phyloP scores from a whole-genome alignment of 2,113 vertebrate species.

The Illadopsis cleaveri region DNA sequence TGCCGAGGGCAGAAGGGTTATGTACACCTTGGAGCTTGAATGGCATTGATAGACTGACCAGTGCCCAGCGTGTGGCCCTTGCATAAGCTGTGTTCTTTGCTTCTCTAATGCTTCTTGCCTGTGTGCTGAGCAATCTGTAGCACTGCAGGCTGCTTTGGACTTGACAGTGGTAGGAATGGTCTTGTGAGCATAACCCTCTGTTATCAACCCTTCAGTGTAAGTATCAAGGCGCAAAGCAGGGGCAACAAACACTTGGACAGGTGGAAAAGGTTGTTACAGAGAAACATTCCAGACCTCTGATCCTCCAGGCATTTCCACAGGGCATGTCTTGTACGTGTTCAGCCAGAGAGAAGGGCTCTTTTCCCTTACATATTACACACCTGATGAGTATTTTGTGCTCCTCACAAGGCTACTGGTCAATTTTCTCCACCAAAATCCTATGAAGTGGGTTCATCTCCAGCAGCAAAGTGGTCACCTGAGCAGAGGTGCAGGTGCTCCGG shows the following conservation, averaged over 20 bases:
- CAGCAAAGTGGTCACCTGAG: too few species aligned
- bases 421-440: neutral
- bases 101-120: fast-evolving
- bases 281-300: fast-evolving
- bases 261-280: neutral
- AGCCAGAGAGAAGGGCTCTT: neutral
- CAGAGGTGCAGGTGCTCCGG: too few species aligned
- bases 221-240: too few species aligned
- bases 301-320: neutral
- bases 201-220: fast-evolving
- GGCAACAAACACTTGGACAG: neutral
- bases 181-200: neutral
- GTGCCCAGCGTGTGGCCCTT: neutral
- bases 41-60: fast-evolving
- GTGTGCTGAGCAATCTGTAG: neutral
- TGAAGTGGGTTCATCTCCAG: neutral
- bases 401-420: neutral
- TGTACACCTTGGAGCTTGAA: neutral
- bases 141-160: fast-evolving
- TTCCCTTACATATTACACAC: fast-evolving
- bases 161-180: neutral
- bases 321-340: fast-evolving
- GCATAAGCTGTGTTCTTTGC: neutral
- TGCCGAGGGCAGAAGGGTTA: neutral
- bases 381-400: neutral